These are phyloP conservation scores for Ochotona princeps DNA, from an alignment of 2,113 vertebrate genomes.

Conservation along the genomic window DNA sequence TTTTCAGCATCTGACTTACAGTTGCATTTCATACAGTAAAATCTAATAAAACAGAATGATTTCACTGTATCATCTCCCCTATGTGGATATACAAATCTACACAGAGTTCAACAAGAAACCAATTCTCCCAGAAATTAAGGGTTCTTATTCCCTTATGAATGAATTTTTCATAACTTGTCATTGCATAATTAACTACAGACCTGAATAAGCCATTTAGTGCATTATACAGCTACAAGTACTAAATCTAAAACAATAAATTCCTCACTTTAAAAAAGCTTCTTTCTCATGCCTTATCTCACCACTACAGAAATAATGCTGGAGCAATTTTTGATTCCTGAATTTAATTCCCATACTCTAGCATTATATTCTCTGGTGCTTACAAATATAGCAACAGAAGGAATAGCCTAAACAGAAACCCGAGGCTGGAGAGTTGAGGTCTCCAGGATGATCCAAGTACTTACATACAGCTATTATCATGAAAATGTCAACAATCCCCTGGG, in stretches of 20 bases:
- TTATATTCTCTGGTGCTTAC: slow-evolving; percentile 50
- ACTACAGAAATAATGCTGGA: slow-evolving; percentile 35
- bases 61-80: not conserved
- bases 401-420: slow-evolving; percentile 17
- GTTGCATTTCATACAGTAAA: slow-evolving; percentile 28
- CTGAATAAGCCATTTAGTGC: slow-evolving; percentile 49
- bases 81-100: not conserved
- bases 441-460: slow-evolving; percentile 56
- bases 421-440: not conserved
- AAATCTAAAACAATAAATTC: slow-evolving; percentile 45
- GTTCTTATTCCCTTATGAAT: slow-evolving; percentile 49
- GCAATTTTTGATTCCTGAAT: not conserved
- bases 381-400: slow-evolving; percentile 48
- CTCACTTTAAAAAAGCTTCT: slow-evolving; percentile 48
- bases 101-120: slow-evolving; percentile 47
- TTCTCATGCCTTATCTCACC: slow-evolving; percentile 41
- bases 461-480: slow-evolving; percentile 57
- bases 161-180: slow-evolving; percentile 39
- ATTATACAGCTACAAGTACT: slow-evolving; percentile 13
- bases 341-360: slow-evolving; percentile 52
- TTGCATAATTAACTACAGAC: slow-evolving; percentile 42
- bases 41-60: slow-evolving; percentile 45
- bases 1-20: slow-evolving; percentile 50
- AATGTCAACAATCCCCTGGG: slow-evolving; percentile 62
- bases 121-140: not conserved